Conservation (phyloP, 2,888 invertebrate genomes). For the Eumacrocentrus americanus region DNA sequence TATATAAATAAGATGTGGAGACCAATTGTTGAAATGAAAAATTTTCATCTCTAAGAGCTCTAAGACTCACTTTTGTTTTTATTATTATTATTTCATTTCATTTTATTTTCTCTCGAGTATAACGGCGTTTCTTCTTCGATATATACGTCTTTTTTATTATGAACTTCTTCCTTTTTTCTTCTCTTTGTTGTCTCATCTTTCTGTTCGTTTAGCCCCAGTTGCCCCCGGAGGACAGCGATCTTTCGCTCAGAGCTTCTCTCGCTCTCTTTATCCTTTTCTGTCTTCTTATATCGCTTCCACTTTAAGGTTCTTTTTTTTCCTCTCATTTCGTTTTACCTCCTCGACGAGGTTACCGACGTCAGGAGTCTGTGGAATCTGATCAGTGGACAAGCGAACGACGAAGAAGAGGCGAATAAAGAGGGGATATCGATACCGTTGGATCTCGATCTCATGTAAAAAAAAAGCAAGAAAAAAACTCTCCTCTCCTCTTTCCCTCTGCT, state of each 20-base stretch:
- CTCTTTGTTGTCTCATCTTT: slow-evolving; percentile 12
- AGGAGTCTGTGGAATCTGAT: slow-evolving; percentile 19
- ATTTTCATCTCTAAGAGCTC: too few species aligned
- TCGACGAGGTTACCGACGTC: slow-evolving; percentile 6
- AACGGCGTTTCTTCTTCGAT: not conserved
- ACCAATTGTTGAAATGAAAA: too few species aligned
- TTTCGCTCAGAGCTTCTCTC: not conserved
- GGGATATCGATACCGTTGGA: slow-evolving; percentile 15
- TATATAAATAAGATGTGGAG: too few species aligned
- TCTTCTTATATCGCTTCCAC: slow-evolving; percentile 20
- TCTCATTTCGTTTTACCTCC: slow-evolving; percentile 2
- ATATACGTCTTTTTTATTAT: not conserved
- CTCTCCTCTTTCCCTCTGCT: not conserved
- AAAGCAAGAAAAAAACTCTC: not conserved
- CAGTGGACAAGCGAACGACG: not conserved
- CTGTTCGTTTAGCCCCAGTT: slow-evolving; percentile 17
- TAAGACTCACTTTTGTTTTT: slow-evolving; percentile 19
- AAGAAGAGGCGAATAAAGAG: not conserved
- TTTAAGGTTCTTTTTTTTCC: slow-evolving; percentile 10
- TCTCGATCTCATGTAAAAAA: not conserved
- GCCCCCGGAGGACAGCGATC: slow-evolving; percentile 23
- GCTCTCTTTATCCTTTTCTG: slow-evolving; percentile 15
- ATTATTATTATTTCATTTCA: not conserved
- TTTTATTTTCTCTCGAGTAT: slow-evolving; percentile 13
- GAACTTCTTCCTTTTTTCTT: slow-evolving; percentile 18